Base-by-base conservation (phyloP, 2,888 invertebrate species). In the Patella pellucida region DNA sequence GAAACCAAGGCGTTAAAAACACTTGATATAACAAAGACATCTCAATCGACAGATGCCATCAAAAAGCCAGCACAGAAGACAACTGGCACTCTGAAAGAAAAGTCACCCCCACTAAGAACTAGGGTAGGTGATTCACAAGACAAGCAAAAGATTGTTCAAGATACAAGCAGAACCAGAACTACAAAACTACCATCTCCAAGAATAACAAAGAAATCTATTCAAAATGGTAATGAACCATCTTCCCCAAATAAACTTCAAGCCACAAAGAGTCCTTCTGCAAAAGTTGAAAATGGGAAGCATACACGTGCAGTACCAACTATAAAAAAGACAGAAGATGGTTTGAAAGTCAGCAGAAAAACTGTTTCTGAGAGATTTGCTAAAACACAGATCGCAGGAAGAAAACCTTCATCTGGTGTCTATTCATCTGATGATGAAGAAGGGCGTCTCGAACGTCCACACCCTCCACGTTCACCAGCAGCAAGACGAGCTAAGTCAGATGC, bases 351-450 rank as follows among this genome's bases (percentile, higher is more conserved):
- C 19, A 62, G 62, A 23, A 62, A 62, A 62, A 62, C 62, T 23
- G 62, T 62, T 23, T 62, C 62, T 11, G 62, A 62, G 23, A 19
- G 62, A 19, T 23, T 62, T 19, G 62, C 62, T 14, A 62, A 62
- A 62, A 62, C 62, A 3, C 41, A 41, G 41, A 41, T 41, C 1
- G 41, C 41, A 41, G 23, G 62, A 23, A 19, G 62, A 23, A 62
- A 62, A 19, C 62, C 19, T 11, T 23, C 62, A 12, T 62, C 62
- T 11, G 62, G 62, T 19, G 23, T 23, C 11, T 62, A 23, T 14
- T 23, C 62, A 9, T 62, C 62, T 7, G 62, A 62, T 62, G 62
- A 62, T 62, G 62, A 62, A 62, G 62, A 62, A 62, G 62, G 23
- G 3, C 11, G 19, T n/a, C 62, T 23, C 3, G 23, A 62, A 19